phyloP scores from a whole-genome alignment of 2,797 vertebrate genomes.

The Babyrousa celebensis region DNA sequence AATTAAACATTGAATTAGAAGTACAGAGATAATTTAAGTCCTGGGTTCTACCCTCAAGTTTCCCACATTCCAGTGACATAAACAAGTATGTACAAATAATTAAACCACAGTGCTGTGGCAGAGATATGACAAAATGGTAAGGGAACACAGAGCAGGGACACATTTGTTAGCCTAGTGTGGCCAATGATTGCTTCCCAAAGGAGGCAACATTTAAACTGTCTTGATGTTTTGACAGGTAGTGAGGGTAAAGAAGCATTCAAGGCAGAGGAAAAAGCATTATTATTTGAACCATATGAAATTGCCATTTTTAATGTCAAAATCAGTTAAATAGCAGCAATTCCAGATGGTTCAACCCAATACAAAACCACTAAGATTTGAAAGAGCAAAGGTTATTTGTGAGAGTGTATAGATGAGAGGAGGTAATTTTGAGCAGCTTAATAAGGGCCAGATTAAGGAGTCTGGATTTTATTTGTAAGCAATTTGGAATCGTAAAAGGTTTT shows the following conservation, averaged over 20 bases:
- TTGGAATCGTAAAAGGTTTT: constrained; percentile 49
- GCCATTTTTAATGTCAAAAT: constrained; percentile 44
- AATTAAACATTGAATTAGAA: background rate
- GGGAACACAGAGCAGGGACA: background rate
- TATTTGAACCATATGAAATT: background rate
- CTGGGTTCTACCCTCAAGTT: background rate
- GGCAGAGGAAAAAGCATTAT: background rate
- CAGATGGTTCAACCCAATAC: constrained; percentile 6
- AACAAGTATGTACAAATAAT: background rate
- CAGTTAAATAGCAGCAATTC: constrained; percentile 53
- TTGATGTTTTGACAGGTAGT: constrained; percentile 46
- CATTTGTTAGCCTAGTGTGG: background rate
- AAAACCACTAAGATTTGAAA: constrained; percentile 48
- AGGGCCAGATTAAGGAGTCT: constrained; percentile 20
- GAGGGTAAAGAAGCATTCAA: background rate
- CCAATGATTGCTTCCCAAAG: background rate
- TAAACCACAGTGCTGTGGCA: background rate
- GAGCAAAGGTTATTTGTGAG: background rate
- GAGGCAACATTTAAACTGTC: background rate
- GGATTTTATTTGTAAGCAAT: constrained; percentile 64
- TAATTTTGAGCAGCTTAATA: constrained; percentile 58
- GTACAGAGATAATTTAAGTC: constrained; percentile 29
- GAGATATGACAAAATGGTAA: background rate
- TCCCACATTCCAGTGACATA: constrained; percentile 1
- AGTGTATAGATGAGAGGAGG: background rate